These are phyloP conservation scores for Trinorchestia longiramus DNA, from an alignment of 1,140 invertebrate genomes.

Conservation along the genomic window DNA sequence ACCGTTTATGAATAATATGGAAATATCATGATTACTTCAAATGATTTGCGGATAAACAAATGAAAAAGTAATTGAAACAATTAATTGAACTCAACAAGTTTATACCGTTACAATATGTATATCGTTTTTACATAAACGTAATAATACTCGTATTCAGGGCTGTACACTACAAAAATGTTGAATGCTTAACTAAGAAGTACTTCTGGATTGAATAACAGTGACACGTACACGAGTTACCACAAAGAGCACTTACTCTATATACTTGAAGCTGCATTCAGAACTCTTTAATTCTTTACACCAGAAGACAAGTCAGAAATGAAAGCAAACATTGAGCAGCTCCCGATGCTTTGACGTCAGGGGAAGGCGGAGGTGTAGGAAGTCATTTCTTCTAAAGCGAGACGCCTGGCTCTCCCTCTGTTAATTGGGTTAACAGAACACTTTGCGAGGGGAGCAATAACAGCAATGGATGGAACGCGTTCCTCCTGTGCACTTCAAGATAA, in stretches of 20 bases:
- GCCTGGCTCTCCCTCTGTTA: constrained; percentile 30
- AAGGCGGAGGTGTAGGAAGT: constrained; percentile 8
- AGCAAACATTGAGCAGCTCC: background rate
- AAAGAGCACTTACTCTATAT: background rate
- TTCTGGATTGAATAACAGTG: background rate
- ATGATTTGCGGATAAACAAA: too few species aligned
- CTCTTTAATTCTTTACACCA: background rate
- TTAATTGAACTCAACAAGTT: background rate
- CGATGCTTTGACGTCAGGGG: background rate
- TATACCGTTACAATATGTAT: background rate
- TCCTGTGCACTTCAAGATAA: constrained; percentile 17
- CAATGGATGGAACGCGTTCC: constrained; percentile 48
- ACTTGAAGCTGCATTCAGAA: background rate
- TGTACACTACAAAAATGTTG: background rate
- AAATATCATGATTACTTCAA: too few species aligned
- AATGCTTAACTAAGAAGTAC: background rate
- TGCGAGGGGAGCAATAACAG: constrained; percentile 52
- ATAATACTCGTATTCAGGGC: background rate
- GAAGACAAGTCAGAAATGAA: background rate
- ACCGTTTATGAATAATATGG: too few species aligned
- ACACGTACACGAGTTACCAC: background rate
- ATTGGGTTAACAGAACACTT: constrained; percentile 55
- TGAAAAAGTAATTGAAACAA: too few species aligned
- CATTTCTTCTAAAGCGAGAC: constrained; percentile 40
- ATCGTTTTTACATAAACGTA: background rate